These are phyloP conservation scores for Cylindroiulus punctatus DNA, from an alignment of 2,888 invertebrate genomes.

Conservation along the genomic window DNA sequence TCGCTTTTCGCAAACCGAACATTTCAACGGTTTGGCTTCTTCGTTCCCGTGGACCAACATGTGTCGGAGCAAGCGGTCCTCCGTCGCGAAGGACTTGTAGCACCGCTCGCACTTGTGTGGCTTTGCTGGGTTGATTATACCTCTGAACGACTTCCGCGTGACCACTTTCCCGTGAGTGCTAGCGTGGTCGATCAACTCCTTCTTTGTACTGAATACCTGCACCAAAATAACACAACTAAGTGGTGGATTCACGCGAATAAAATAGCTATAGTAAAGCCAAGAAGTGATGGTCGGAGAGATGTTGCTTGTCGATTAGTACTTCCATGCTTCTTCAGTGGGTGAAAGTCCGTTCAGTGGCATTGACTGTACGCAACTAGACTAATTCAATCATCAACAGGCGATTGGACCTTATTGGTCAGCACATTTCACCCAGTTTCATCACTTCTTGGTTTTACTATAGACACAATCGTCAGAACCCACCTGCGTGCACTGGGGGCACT, in stretches of 20 bases:
- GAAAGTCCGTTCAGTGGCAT: no score
- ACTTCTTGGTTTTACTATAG: no score
- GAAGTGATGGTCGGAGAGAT: no score
- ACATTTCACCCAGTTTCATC: no score
- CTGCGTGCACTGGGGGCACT: slow-evolving; percentile 65
- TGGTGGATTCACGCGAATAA: no score
- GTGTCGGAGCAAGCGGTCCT: slow-evolving; percentile 73
- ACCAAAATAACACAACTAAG: slow-evolving; percentile 44
- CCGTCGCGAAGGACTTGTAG: slow-evolving; percentile 74
- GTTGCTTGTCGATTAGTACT: no score
- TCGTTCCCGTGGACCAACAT: slow-evolving; percentile 75
- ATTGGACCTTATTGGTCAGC: no score
- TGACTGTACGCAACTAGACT: no score
- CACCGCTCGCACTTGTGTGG: slow-evolving; percentile 74
- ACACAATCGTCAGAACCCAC: slow-evolving; percentile 56
- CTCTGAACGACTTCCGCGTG: slow-evolving; percentile 58
- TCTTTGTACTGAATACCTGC: slow-evolving; percentile 64
- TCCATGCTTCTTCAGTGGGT: no score
- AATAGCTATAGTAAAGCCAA: no score
- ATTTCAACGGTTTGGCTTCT: slow-evolving; percentile 76
- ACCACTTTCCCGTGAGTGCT: slow-evolving; percentile 66
- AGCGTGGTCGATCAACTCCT: slow-evolving; percentile 69
- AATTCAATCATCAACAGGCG: no score
- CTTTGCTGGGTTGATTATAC: slow-evolving; percentile 65
- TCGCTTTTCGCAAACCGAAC: slow-evolving; percentile 73